phyloP scores from a whole-genome alignment of 2,113 vertebrate species.

The Burhinus oedicnemus region DNA sequence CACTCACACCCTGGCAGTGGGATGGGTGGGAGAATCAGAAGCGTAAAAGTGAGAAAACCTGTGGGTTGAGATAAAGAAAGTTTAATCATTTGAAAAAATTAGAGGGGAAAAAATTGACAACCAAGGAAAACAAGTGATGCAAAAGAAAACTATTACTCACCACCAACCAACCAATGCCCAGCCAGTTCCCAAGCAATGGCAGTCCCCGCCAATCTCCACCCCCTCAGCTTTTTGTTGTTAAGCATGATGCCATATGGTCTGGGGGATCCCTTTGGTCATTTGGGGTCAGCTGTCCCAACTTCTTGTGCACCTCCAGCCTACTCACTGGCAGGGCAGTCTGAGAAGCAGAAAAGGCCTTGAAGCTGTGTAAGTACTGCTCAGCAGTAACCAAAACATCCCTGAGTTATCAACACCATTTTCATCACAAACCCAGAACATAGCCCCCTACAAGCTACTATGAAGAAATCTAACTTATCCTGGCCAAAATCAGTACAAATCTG shows the following conservation, averaged over 20 bases:
- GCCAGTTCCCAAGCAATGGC: not conserved
- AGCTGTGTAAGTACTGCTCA: not conserved
- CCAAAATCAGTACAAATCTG: not conserved
- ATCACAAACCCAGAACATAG: not conserved
- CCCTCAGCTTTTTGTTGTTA: not conserved
- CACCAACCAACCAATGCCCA: not conserved
- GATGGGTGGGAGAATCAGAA: not conserved
- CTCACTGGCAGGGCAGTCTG: not conserved
- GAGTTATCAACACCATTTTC: not conserved
- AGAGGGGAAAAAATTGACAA: not conserved
- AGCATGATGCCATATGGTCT: fast-evolving
- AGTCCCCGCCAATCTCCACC: not conserved
- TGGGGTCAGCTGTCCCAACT: not conserved
- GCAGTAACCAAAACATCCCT: not conserved
- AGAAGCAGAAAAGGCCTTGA: not conserved
- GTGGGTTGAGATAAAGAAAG: not conserved
- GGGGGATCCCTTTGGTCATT: not conserved
- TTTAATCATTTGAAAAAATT: not conserved
- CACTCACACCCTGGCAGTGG: fast-evolving
- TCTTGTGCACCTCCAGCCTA: not conserved
- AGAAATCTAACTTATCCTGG: not conserved
- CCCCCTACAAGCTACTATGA: not conserved
- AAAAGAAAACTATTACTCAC: not conserved
- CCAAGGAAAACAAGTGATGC: not conserved
- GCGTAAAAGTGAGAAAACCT: not conserved